These are phyloP conservation scores for Sipha maydis DNA, from an alignment of 2,888 invertebrate species.

Conservation along the genomic window DNA sequence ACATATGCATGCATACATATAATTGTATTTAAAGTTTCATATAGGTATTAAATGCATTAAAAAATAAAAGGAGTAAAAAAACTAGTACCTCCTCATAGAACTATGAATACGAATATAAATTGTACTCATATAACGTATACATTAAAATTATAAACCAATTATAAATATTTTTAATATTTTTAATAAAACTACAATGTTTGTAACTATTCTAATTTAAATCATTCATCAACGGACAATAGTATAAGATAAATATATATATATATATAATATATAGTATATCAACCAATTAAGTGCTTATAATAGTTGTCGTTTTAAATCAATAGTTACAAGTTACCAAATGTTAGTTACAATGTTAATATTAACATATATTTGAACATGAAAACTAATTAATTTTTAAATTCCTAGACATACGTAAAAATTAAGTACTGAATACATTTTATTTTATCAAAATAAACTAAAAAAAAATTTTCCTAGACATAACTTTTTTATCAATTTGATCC, in stretches of 20 bases:
- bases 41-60: too few relatives aligned
- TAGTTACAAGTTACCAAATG: background rate
- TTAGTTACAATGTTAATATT: background rate
- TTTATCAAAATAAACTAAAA: too few relatives aligned
- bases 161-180: background rate
- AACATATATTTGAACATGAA: background rate
- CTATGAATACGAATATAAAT: background rate
- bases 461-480: too few relatives aligned
- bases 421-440: too few relatives aligned
- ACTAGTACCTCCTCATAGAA: too few relatives aligned
- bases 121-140: background rate
- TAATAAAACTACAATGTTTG: background rate
- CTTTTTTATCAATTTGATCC: too few relatives aligned
- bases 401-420: too few relatives aligned
- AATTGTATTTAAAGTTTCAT: too few relatives aligned
- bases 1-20: too few relatives aligned
- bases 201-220: background rate
- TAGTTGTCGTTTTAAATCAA: background rate
- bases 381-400: background rate
- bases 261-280: too few relatives aligned
- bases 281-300: background rate
- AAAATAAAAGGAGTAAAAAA: too few relatives aligned
- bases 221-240: background rate
- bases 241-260: background rate
- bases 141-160: background rate